These are phyloP conservation scores for Phrynosoma blainvillii DNA, from an alignment of 2,113 vertebrate genomes.

Conservation along the genomic window DNA sequence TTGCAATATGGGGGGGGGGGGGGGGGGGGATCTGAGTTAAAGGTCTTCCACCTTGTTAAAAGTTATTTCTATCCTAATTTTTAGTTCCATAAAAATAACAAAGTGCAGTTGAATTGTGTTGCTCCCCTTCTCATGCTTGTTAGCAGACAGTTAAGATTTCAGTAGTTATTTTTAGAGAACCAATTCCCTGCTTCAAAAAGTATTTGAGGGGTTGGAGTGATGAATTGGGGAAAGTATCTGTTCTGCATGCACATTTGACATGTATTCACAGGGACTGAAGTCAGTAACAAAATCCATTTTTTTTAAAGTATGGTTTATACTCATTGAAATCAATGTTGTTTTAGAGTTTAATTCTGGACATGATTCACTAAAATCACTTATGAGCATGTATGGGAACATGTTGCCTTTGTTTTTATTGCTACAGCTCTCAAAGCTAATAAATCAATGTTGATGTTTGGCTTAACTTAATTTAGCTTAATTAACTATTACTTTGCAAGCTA, in stretches of 20 bases:
- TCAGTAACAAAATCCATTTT: not conserved
- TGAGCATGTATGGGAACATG: not conserved
- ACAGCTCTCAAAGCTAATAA: not conserved
- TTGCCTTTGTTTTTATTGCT: conserved; percentile 23
- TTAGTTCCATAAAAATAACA: not conserved
- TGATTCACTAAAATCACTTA: not conserved
- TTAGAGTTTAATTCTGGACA: not conserved
- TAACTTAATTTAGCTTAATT: no score
- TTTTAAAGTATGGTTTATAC: not conserved
- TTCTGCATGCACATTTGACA: not conserved
- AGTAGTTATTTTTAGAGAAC: not conserved
- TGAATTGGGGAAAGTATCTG: not conserved
- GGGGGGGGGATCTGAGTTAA: conserved; percentile 18
- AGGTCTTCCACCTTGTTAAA: conserved; percentile 27
- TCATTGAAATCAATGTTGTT: not conserved
- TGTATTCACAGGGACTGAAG: no score
- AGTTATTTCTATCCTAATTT: conserved; percentile 21
- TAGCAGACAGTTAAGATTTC: not conserved
- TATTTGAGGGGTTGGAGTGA: no score
- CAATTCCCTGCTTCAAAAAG: not conserved
- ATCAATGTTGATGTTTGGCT: not conserved
- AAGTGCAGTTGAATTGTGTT: conserved; percentile 6
- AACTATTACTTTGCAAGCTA: not conserved
- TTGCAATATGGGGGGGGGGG: not conserved
- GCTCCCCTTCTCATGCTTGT: no score